Evolutionary conservation across 1,140 invertebrate species (phyloP), one percentile per base, ranked within the genome.

Genomic region (Pteromalus puparum): DNA sequence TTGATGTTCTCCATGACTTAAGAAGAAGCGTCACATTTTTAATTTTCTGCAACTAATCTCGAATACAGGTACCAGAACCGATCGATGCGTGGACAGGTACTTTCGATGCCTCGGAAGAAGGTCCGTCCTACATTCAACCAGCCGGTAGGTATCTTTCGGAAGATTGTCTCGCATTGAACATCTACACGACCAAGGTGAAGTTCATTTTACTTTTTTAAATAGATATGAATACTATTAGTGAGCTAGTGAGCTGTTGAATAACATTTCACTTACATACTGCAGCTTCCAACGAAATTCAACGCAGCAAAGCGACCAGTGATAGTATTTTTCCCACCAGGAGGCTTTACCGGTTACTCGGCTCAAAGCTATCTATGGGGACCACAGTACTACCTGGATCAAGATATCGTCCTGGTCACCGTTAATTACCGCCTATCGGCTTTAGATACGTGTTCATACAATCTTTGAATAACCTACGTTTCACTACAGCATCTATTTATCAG

Each of bases 321-420:
- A 5, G 93, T 95, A 4, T 94, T 93, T 81, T 92, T 95, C 42
- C 94, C 94, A 88, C 91, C 91, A 42, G 90, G 94, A 3, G 93
- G 91, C 38, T 95, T 94, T 86, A 93, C 93, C 61, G 85, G 90
- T 0, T 93, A 93, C 1, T 94, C 94, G 7, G 93, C 24, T 82
- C 93, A 90, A 89, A 93, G 87, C 53, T 93, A 93, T 78, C 87
- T 94, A 30, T 94, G 92, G 2, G 95, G 94, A 0, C 95, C 95
- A 0, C 92, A 95, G 87, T 95, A 95, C 85, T 89, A 96, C 4
- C 91, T 96, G 85, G 94, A 96, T 86, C 91, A 94, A 30, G 94
- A 95, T 84, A 88, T 96, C 65, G 94, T 97, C 13, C 93, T 95
- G 5, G 95, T 97, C 2, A 95, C 95, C 30, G 30, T 34, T 5